Percentiles rank a stretch among this genome's conserved stretches.
phyloP scores from a whole-genome alignment of 2,888 invertebrate species.

The Stenodema calcarata region DNA sequence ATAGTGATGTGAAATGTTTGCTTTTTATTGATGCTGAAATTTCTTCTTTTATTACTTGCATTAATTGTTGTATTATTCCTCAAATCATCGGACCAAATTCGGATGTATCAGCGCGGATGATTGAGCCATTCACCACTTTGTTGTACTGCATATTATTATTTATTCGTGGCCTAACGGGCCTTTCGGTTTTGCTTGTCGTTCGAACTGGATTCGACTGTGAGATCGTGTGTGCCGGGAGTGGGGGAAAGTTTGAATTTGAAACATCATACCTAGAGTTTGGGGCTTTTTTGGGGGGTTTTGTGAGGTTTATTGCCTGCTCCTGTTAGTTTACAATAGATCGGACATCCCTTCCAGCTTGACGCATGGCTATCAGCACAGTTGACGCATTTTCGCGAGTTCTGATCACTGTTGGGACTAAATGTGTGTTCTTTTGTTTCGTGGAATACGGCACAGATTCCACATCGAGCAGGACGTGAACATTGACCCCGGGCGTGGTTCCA shows the following conservation, averaged over 20 bases:
- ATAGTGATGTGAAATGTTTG: not conserved
- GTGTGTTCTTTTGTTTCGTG: not conserved
- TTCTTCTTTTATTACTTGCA: not conserved
- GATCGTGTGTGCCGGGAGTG: not conserved
- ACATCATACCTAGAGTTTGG: not conserved
- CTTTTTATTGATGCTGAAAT: not conserved
- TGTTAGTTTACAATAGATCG: not conserved
- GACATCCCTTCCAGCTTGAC: not conserved
- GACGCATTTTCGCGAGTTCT: not conserved
- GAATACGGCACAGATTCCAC: not conserved
- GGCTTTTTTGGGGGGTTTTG: not conserved
- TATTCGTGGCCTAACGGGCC: not conserved
- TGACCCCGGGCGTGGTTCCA: not conserved
- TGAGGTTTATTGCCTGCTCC: not conserved
- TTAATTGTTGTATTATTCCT: not conserved
- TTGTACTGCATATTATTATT: not conserved
- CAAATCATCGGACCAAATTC: not conserved
- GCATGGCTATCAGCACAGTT: not conserved
- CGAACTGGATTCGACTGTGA: not conserved
- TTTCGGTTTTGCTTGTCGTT: not conserved
- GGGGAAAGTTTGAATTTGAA: not conserved
- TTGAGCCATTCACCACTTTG: not conserved
- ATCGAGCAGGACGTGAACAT: not conserved
- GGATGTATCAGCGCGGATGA: not conserved
- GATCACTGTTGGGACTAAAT: not conserved